A percentile compares a stretch with the other conserved stretches of the same genome.
phyloP scores from a whole-genome alignment of 2,113 vertebrate genomes.

The Corythornis cristatus region DNA sequence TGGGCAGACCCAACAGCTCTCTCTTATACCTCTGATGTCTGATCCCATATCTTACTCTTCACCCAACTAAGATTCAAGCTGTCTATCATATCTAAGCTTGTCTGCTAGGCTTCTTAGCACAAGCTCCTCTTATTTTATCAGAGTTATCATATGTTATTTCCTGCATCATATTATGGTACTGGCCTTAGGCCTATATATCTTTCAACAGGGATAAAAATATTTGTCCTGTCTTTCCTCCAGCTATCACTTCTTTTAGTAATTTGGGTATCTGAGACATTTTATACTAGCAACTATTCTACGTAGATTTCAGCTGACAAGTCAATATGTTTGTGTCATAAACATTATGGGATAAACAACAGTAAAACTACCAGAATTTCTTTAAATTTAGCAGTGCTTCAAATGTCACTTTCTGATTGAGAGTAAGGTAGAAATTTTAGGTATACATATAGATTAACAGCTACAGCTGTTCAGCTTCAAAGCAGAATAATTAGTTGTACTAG shows the following conservation, averaged over 20 bases:
- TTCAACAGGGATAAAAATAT: neutral
- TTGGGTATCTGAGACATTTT: neutral
- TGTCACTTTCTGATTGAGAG: neutral
- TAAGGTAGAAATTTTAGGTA: neutral
- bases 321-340: neutral
- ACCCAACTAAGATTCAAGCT: neutral
- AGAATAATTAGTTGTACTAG: neutral
- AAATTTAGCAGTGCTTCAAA: neutral
- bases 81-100: neutral
- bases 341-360: neutral
- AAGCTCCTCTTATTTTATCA: neutral
- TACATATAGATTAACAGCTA: neutral
- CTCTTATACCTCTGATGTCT: neutral
- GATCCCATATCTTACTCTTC: fast-evolving
- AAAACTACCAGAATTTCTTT: neutral
- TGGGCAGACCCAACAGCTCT: neutral
- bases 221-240: neutral
- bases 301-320: neutral
- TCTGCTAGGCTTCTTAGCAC: neutral
- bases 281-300: neutral
- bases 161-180: neutral
- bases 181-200: neutral
- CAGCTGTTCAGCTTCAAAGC: neutral
- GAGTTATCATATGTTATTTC: neutral
- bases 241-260: neutral